Conservation (phyloP, 2,797 vertebrate species). For the Chloroceryle inda region DNA sequence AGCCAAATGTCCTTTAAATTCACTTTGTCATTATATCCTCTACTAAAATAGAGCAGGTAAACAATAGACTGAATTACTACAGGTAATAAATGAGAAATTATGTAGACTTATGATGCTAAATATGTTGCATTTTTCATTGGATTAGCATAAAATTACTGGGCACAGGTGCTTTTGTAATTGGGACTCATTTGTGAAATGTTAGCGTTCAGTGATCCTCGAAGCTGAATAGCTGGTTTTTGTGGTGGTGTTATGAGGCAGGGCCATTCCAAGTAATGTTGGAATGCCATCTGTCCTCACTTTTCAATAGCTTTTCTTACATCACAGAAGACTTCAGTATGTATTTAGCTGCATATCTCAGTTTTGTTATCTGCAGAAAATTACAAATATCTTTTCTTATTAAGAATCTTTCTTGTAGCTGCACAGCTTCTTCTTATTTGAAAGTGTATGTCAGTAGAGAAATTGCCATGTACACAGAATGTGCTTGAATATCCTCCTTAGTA, state of each 20-base stretch:
- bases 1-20: not conserved
- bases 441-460: too few species aligned
- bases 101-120: not conserved
- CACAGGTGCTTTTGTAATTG: constrained; percentile 41
- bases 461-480: not conserved
- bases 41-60: not conserved
- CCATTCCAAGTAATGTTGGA: not conserved
- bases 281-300: not conserved
- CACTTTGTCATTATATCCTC: not conserved
- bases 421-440: not conserved
- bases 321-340: not conserved
- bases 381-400: not conserved
- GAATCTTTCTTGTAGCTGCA: not conserved
- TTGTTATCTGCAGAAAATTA: not conserved
- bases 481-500: not conserved
- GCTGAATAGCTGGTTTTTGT: not conserved
- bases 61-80: not conserved
- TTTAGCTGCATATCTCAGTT: not conserved
- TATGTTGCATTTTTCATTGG: not conserved
- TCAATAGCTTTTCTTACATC: not conserved
- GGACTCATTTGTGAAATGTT: constrained; percentile 13
- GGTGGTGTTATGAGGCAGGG: not conserved
- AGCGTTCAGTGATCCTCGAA: not conserved
- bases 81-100: constrained; percentile 20
- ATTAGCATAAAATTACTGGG: constrained; percentile 13